Conservation (phyloP, 2,113 vertebrate species). For the Sylvietta virens region DNA sequence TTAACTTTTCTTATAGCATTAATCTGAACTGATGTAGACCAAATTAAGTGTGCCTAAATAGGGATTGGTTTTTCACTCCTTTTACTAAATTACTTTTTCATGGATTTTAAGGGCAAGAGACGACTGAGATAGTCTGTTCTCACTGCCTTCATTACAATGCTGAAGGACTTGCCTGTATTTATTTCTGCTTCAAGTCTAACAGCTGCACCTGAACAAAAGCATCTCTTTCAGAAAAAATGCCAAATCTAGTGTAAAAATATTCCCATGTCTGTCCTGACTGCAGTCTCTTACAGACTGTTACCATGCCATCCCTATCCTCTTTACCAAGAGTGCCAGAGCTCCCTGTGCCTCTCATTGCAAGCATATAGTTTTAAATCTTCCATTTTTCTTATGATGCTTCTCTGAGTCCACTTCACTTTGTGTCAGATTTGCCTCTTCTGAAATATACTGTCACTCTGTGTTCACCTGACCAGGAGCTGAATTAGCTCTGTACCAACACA, state of each 20-base stretch:
- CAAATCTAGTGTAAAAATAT: not conserved
- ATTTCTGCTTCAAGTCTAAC: slow-evolving; percentile 22
- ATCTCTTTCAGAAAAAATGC: not conserved
- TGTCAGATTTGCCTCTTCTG: not conserved
- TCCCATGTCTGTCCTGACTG: not conserved
- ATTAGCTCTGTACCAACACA: not conserved
- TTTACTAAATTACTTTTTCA: slow-evolving; percentile 43
- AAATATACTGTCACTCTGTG: not conserved
- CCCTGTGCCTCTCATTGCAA: not conserved
- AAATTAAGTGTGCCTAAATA: slow-evolving; percentile 36
- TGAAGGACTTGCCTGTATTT: slow-evolving; percentile 3
- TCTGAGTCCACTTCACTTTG: not conserved
- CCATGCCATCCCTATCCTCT: not conserved
- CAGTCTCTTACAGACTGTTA: not conserved
- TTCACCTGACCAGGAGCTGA: not conserved
- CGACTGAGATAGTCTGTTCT: not conserved
- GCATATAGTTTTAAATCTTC: not conserved
- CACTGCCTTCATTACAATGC: not conserved
- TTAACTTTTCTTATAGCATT: slow-evolving; percentile 34
- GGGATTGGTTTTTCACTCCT: slow-evolving; percentile 36
- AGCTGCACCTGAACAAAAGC: not conserved
- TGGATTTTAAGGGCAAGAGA: slow-evolving; percentile 50
- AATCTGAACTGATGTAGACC: slow-evolving; percentile 53
- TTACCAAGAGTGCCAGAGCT: not conserved
- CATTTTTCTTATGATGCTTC: not conserved